Base-by-base conservation (phyloP, 1,140 invertebrate genomes). In the Brachionus plicatilis region DNA sequence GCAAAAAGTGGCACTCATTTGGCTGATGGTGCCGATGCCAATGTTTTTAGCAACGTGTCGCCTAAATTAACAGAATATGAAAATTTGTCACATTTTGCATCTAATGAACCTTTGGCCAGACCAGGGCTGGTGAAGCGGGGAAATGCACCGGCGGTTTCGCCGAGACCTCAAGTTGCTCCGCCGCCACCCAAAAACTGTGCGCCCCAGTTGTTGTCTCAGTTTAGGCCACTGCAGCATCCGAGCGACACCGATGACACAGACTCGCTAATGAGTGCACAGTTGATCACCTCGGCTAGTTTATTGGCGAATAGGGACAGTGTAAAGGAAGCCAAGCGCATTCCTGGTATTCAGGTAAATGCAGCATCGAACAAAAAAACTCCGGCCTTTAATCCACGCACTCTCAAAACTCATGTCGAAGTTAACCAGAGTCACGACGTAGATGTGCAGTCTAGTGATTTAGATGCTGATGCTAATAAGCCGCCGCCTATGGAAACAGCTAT, bases 401-500 rank as follows among this genome's bases (percentile, higher is more conserved):
- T 50, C 20, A 72, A 43, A 43, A 37, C 33, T 41, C 33, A 29
- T 43, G 43, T 50, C 20, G 41, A 47, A 14, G 27, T 47, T 50
- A 24, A 82, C 7, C 24, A 24, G 20, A 82, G 79, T 29, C 72
- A 76, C 9, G 79, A 82, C 45, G 53, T 41, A 12, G 60, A 82
- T 45, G 65, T 65, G n/a, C 79, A 82, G 65, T 60, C 53, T 4
- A 43, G 7, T 11, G 50, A 82, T 12, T 29, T 41, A 1, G 53
- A 65, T 65, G 56, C 50, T 12, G 79, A 82, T 68, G 79, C 53
- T 27, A 45, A 43, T 14, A 82, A 82, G 43, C 79, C 79, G 9
- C 79, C 79, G 24, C 79, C 79, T 0, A 82, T 82, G 79, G 79
- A 82, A 47, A 82, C 79, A 45, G 79, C 79, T 65, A 82, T 82